Evolutionary conservation across 35 echinoderm and acorn worm genomes (phyloP), one percentile per base, ranked within the genome.

Genomic region (Ptychodera flava): DNA sequence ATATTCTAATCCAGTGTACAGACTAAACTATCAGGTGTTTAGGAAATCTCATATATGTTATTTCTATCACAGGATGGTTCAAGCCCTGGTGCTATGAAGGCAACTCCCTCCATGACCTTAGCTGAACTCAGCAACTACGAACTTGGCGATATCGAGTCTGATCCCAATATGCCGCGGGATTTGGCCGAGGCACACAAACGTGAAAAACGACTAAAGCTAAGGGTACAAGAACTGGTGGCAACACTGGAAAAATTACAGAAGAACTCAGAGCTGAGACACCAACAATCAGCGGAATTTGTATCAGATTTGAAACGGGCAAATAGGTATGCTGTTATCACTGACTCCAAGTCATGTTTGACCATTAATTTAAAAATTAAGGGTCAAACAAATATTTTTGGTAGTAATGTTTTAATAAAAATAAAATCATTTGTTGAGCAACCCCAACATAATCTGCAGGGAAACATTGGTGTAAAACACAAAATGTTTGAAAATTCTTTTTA

Each of bases 231-330:
- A 81, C 85, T 94, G 83, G 92, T 94, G 1, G 28, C 80, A 33
- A 97, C 95, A 16, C 85, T 97, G 29, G 95, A 97, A 90, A 97
- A 97, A 76, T 88, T 97, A 0, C 95, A 97, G 92, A 93, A 93
- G 90, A 97, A 88, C 80, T 97, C 95, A 27, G 95, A 97, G 92
- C 78, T 97, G 86, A 89, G 95, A 37, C 95, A 97, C 38, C 95
- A 97, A 80, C 95, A 97, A 83, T 94, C 92, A 0, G 92, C 95
- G 27, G 95, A 97, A 82, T 97, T 97, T 92, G 92, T 97, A 16
- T 88, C 95, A 78, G 95, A 97, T 53, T 85, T 97, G 1, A 97
- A 97, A 92, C 91, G 95, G 90, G 95, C 95, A 77, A 97, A 97
- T 76, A 97, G 92, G 93, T 91, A 30, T 38, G 30, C n/a, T n/a